These are phyloP conservation scores for Conus canariensis DNA, from an alignment of 2,888 invertebrate genomes.

Conservation along the genomic window DNA sequence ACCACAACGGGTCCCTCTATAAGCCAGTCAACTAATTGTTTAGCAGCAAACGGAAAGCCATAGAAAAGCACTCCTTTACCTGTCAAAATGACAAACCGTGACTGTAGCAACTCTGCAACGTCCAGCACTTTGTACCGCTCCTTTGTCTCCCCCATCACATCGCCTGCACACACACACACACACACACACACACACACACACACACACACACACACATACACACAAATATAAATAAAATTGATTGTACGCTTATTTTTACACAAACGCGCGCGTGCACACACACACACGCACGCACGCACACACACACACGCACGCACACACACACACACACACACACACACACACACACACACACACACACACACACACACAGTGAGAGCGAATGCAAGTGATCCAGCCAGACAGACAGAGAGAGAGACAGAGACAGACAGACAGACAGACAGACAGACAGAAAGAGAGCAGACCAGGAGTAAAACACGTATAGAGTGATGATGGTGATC, in stretches of 20 bases:
- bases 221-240: neutral
- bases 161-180: slow-evolving; percentile 66
- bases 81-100: slow-evolving; percentile 93
- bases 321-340: neutral
- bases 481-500: no score
- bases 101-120: slow-evolving; percentile 91
- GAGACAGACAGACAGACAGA: neutral
- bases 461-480: no score
- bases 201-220: slow-evolving; percentile 4
- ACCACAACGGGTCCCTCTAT: no score
- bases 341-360: neutral
- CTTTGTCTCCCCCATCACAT: slow-evolving; percentile 78
- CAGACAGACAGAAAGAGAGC: neutral
- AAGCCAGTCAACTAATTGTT: no score
- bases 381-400: neutral
- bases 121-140: slow-evolving; percentile 85
- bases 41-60: no score
- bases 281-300: slow-evolving; percentile 20
- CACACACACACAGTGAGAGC: no score
- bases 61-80: slow-evolving; percentile 78
- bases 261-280: neutral
- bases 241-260: neutral
- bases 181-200: neutral
- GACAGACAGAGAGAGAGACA: neutral
- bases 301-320: neutral